These are phyloP conservation scores for Heliopora coerulea DNA, from an alignment of 92 coral and sea anemone genomes.

Conservation along the genomic window DNA sequence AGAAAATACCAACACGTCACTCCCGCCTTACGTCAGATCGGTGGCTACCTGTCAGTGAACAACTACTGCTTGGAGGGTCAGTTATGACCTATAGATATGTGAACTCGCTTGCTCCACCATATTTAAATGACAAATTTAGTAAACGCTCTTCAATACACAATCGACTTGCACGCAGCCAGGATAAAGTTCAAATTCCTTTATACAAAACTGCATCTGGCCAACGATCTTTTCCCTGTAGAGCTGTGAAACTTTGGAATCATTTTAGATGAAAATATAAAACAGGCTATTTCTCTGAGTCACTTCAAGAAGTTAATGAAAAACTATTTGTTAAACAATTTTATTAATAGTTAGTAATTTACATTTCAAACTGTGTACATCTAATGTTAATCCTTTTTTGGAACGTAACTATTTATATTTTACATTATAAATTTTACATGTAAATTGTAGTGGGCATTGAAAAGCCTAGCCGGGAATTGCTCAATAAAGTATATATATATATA, in stretches of 20 bases:
- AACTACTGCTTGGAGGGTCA: conserved; percentile 25
- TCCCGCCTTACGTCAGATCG: conserved; percentile 38
- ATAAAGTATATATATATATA: no score
- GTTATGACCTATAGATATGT: conserved; percentile 38
- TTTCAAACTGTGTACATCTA: no score
- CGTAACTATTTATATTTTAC: no score
- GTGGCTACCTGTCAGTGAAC: conserved; percentile 43
- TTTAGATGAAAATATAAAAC: conserved; percentile 23
- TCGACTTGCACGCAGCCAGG: conserved; percentile 34
- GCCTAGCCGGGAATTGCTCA: no score
- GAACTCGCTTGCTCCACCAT: conserved; percentile 34
- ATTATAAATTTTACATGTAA: no score
- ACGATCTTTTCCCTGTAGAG: conserved; percentile 25
- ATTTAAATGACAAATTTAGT: conserved; percentile 39
- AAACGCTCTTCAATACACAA: conserved; percentile 25
- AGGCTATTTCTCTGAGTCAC: not conserved
- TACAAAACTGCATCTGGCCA: conserved; percentile 45
- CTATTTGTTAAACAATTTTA: no score
- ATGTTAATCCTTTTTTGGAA: no score
- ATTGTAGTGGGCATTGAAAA: no score
- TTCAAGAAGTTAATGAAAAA: not conserved
- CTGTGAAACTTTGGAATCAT: conserved; percentile 34
- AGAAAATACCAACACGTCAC: conserved; percentile 49
- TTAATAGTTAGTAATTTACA: no score
- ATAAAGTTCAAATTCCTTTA: conserved; percentile 39